Percentiles rank a stretch among this genome's conserved stretches.
These are phyloP conservation scores for Argopecten irradians DNA, from an alignment of 1,140 invertebrate genomes.

Conservation along the genomic window DNA sequence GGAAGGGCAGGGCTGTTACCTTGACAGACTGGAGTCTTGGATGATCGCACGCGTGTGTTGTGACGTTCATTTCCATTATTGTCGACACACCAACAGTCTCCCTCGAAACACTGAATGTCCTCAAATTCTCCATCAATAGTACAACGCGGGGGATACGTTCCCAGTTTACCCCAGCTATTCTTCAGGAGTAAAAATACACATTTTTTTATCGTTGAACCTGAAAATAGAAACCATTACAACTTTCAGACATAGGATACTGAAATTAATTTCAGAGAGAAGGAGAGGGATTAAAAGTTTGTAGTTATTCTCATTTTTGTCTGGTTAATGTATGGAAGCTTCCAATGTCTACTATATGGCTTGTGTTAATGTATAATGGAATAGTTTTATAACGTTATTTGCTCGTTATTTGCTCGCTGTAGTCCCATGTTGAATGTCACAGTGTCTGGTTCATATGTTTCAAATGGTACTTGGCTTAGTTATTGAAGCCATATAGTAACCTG, in stretches of 20 bases:
- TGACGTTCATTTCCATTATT: conserved; percentile 41
- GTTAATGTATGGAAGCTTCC: too few relatives aligned
- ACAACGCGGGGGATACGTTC: conserved; percentile 62
- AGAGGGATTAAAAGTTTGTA: neutral
- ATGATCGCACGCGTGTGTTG: conserved; percentile 50
- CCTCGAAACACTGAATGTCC: conserved; percentile 62
- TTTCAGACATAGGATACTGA: neutral
- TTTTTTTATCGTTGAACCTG: conserved; percentile 64
- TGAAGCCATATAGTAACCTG: too few relatives aligned
- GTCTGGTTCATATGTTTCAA: neutral
- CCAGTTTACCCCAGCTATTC: conserved; percentile 55
- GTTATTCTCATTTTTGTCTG: too few relatives aligned
- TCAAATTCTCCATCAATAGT: conserved; percentile 63
- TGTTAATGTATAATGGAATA: too few relatives aligned
- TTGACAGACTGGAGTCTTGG: conserved; percentile 55
- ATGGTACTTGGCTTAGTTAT: neutral
- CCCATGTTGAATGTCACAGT: neutral
- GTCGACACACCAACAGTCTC: conserved; percentile 67
- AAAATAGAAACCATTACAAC: conserved; percentile 49
- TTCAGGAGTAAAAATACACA: conserved; percentile 65
- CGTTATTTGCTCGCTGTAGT: neutral
- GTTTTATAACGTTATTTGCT: neutral
- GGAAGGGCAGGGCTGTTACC: neutral
- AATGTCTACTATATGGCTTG: too few relatives aligned
- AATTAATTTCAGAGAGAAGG: neutral